Evolutionary conservation across 2,888 invertebrate genomes (phyloP).

Genomic region (Koerneria pararmatus): DNA sequence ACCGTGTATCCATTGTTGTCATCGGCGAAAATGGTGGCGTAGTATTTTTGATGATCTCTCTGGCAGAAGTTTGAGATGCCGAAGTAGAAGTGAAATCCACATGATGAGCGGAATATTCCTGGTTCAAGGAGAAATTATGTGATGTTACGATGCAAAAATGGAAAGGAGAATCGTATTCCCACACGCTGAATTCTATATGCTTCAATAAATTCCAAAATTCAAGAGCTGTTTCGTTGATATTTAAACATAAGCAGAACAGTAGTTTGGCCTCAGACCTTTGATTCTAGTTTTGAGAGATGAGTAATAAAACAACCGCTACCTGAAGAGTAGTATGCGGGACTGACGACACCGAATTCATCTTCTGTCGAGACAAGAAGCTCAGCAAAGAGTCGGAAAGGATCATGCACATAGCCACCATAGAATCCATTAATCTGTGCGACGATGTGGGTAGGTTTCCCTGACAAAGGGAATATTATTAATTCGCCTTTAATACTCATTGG

Average conservation of each 20-base stretch:
- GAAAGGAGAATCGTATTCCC: too few species aligned
- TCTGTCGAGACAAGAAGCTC: conserved; percentile 42
- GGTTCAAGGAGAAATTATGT: background rate
- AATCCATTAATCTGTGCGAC: conserved; percentile 46
- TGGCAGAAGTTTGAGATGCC: conserved; percentile 44
- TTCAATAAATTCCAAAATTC: too few species aligned
- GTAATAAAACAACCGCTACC: conserved; percentile 24
- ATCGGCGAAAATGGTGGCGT: conserved; percentile 38
- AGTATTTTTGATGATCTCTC: conserved; percentile 23
- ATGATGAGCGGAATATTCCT: conserved; percentile 40
- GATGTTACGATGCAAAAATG: background rate
- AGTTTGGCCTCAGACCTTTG: too few species aligned
- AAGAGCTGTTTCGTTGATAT: too few species aligned
- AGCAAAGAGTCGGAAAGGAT: conserved; percentile 47
- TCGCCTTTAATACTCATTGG: too few species aligned
- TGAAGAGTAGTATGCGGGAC: conserved; percentile 46
- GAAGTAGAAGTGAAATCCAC: conserved; percentile 47
- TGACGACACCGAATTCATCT: conserved; percentile 23
- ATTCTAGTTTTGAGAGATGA: too few species aligned
- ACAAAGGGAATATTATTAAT: conserved; percentile 22
- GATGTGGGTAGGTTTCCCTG: conserved; percentile 37
- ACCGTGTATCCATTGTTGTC: conserved; percentile 46
- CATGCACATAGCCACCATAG: conserved; percentile 28
- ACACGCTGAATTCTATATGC: too few species aligned
- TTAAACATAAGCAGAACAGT: too few species aligned